phyloP scores from a whole-genome alignment of 2,113 vertebrate genomes.

The Atherinomorus stipes region DNA sequence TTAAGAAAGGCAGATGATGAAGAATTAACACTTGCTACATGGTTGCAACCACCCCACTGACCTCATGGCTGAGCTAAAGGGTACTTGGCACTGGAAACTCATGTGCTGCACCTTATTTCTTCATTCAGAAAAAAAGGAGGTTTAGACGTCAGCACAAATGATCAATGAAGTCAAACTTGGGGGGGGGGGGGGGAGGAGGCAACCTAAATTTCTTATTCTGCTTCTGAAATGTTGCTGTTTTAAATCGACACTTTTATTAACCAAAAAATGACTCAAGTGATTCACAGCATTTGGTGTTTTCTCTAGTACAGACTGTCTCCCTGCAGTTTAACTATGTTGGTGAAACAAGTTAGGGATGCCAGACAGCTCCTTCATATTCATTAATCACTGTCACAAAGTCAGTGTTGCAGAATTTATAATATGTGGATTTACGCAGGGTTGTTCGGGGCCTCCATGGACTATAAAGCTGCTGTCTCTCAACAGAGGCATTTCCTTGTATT shows the following conservation, averaged over 20 bases:
- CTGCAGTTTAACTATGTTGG: conserved; percentile 39
- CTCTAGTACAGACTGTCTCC: conserved; percentile 37
- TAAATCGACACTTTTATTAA: not conserved
- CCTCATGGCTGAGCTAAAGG: conserved; percentile 22
- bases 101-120: conserved; percentile 43
- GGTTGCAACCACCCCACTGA: conserved; percentile 34
- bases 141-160: not conserved
- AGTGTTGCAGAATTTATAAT: conserved; percentile 30
- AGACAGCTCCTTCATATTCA: conserved; percentile 61
- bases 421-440: conserved; percentile 35
- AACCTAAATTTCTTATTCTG: too few species aligned
- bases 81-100: conserved; percentile 19
- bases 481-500: conserved; percentile 77
- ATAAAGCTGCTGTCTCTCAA: conserved; percentile 64
- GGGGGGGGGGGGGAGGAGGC: too few species aligned
- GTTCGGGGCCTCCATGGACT: conserved; percentile 41
- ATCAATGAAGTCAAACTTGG: too few species aligned
- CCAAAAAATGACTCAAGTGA: not conserved
- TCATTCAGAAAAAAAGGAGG: conserved; percentile 13
- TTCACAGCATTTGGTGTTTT: not conserved
- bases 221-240: too few species aligned
- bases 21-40: conserved; percentile 57
- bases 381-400: conserved; percentile 50
- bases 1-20: conserved; percentile 61
- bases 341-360: conserved; percentile 49